phyloP scores from a whole-genome alignment of 2,797 vertebrate genomes.

The Synanceia verrucosa region DNA sequence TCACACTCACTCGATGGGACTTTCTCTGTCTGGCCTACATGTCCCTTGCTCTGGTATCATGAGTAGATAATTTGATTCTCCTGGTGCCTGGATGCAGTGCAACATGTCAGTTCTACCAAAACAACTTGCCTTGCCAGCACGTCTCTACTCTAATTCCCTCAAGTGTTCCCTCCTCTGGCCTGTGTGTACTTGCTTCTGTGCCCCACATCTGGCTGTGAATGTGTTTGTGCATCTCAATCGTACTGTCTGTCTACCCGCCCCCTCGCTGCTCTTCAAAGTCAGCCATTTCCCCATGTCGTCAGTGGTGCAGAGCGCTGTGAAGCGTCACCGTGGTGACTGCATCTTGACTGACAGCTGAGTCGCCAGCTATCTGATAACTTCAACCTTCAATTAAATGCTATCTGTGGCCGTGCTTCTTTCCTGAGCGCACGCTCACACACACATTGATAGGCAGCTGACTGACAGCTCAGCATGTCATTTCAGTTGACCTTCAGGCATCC shows the following conservation, averaged over 20 bases:
- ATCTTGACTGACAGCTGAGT: slow-evolving; percentile 78
- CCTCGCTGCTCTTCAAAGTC: slow-evolving; percentile 62
- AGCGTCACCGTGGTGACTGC: slow-evolving; percentile 69
- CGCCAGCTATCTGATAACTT: slow-evolving; percentile 80
- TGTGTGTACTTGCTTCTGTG: slow-evolving; percentile 16
- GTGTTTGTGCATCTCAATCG: slow-evolving; percentile 42
- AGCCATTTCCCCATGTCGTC: slow-evolving; percentile 69
- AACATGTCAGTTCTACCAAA: slow-evolving; percentile 65
- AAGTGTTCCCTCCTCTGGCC: slow-evolving; percentile 49
- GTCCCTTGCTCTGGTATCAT: slow-evolving; percentile 45
- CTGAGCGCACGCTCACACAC: slow-evolving; percentile 32
- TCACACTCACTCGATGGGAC: slow-evolving; percentile 8
- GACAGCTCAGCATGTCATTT: slow-evolving; percentile 74
- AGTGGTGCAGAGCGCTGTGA: slow-evolving; percentile 63
- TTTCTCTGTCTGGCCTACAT: slow-evolving; percentile 30
- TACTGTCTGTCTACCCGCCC: slow-evolving; percentile 17
- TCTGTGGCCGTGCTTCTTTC: slow-evolving; percentile 63
- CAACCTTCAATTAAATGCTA: slow-evolving; percentile 81
- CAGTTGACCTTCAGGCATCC: slow-evolving; percentile 75
- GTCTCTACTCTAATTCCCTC: slow-evolving; percentile 55
- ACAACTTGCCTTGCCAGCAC: slow-evolving; percentile 64
- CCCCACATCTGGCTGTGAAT: slow-evolving; percentile 46
- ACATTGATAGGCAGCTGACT: slow-evolving; percentile 62
- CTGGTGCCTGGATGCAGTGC: slow-evolving; percentile 58
- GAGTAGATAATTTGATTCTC: slow-evolving; percentile 65